Base-by-base conservation (phyloP, 2,888 invertebrate genomes). In the Schizotus pectinicornis region DNA sequence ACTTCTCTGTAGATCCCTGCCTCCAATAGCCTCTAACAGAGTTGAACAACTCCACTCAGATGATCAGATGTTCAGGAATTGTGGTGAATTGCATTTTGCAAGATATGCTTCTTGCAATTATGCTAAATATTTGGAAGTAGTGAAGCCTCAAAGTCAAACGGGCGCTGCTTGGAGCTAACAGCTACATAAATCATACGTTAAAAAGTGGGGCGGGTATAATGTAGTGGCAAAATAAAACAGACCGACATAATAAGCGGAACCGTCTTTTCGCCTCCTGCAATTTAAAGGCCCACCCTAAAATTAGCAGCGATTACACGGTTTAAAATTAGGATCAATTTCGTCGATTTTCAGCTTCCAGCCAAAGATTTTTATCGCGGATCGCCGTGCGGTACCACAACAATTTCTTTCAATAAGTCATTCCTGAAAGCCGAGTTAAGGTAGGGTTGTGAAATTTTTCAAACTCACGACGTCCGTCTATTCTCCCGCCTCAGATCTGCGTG, bases 271-370 rank as follows among this genome's bases (percentile, higher is more conserved):
- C 50, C 45, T 30, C 56, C 22, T 50, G 37, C 56, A 56, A 56
- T 56, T 56, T 56, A 33, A 49, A 22, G 39, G 37, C 46, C 56
- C 50, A 56, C 56, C 56, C 56, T 56, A 51, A 51, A 56, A 56
- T 56, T 56, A 51, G 50, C 56, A 56, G 46, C 46, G 50, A 56
- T 56, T 56, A 56, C 42, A 46, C 51, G 39, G 56, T 43, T 43
- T 32, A 42, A 42, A 56, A 56, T 56, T 56, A 56, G 30, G 50
- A 38, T 42, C 56, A 45, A 56, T 50, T 56, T 56, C 30, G 38
- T 33, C 31, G 45, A 37, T 50, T 42, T 42, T 52, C 45, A 31
- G 52, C 52, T 52, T 52, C 52, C 52, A 52, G 52, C 52, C 11
- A 52, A 34, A 41, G 48, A 34, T 12, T 47, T 47, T 49, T 11